Conservation (phyloP, 1,140 invertebrate species). For the Drosophila pseudoananassae region DNA sequence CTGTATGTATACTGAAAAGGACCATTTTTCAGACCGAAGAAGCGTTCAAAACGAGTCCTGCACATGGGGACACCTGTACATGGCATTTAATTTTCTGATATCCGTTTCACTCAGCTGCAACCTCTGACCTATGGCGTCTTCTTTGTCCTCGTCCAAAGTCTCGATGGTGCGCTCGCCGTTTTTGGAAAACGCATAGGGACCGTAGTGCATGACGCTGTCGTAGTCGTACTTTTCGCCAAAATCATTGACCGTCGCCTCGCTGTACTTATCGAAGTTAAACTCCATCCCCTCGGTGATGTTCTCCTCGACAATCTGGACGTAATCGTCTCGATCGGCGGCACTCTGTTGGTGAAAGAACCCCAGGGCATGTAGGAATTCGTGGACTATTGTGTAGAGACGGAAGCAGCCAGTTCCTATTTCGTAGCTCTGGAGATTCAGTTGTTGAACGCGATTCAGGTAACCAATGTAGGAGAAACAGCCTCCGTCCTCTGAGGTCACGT, state of each 20-base stretch:
- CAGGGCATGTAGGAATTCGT: constrained; percentile 88
- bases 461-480: constrained; percentile 86
- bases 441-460: constrained; percentile 84
- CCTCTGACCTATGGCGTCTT: constrained; percentile 86
- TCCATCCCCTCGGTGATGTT: constrained; percentile 85
- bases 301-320: constrained; percentile 85
- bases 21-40: not conserved
- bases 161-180: constrained; percentile 89
- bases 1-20: not conserved
- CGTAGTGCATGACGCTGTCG: constrained; percentile 92
- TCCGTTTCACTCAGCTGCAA: constrained; percentile 87
- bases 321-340: constrained; percentile 86
- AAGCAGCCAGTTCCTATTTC: constrained; percentile 85
- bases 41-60: not conserved
- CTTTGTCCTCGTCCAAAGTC: constrained; percentile 72
- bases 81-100: constrained; percentile 87
- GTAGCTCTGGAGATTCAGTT: constrained; percentile 85
- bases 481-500: constrained; percentile 48
- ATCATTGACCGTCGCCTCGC: constrained; percentile 84
- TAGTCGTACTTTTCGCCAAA: constrained; percentile 87
- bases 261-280: constrained; percentile 86
- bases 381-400: constrained; percentile 86
- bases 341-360: constrained; percentile 88
- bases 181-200: constrained; percentile 88
- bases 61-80: constrained; percentile 85